A percentile compares a stretch with the other conserved stretches of the same genome.
These are phyloP conservation scores for Cloeon dipterum DNA, from an alignment of 2,888 invertebrate species.

Conservation along the genomic window DNA sequence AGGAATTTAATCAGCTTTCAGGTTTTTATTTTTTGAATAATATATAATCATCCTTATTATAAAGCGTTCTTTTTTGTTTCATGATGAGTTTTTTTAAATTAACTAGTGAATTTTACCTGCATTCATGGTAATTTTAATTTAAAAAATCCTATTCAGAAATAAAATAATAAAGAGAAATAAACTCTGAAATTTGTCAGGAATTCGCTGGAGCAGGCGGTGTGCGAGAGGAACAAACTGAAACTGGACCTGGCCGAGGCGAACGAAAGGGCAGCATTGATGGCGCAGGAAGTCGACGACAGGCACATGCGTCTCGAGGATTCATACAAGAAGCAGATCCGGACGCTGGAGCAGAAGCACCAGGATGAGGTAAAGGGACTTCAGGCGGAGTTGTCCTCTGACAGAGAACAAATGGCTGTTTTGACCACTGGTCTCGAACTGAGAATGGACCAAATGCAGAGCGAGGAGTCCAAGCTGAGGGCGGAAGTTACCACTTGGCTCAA, in stretches of 20 bases:
- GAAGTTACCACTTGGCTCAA: conserved; percentile 32
- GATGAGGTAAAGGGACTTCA: conserved; percentile 50
- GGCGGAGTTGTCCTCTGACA: conserved; percentile 42
- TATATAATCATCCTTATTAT: too few relatives aligned
- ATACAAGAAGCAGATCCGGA: conserved; percentile 33
- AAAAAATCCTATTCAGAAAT: too few relatives aligned
- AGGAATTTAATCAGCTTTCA: too few relatives aligned
- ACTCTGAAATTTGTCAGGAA: too few relatives aligned
- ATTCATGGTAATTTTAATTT: too few relatives aligned
- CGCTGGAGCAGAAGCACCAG: conserved; percentile 50
- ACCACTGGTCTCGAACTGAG: conserved; percentile 33
- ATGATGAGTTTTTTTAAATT: too few relatives aligned
- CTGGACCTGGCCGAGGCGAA: conserved; percentile 62
- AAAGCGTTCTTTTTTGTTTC: too few relatives aligned
- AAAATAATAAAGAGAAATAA: too few relatives aligned
- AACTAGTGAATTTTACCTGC: too few relatives aligned
- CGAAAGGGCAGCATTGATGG: conserved; percentile 52
- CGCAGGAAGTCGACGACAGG: conserved; percentile 79
- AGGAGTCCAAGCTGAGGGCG: conserved; percentile 38
- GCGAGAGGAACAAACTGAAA: conserved; percentile 61
- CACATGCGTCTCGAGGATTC: conserved; percentile 61
- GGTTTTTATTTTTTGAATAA: too few relatives aligned
- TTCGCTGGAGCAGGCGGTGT: conserved; percentile 35
- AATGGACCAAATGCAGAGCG: conserved; percentile 35
- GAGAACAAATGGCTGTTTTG: conserved; percentile 40